These are phyloP conservation scores for Lophotis ruficrista DNA, from an alignment of 2,113 vertebrate species.

Conservation along the genomic window DNA sequence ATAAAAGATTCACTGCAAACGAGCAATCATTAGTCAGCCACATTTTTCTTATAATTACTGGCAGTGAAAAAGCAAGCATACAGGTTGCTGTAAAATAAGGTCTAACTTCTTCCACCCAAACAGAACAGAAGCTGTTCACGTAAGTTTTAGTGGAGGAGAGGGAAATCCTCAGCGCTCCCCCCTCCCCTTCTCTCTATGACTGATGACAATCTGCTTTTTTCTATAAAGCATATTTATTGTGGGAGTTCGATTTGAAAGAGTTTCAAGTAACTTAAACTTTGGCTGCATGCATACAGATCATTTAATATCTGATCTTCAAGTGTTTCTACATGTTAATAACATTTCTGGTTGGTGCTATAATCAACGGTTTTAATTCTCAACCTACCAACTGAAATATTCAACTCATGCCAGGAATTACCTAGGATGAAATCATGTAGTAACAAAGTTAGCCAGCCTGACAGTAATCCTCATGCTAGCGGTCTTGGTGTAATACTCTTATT, in stretches of 20 bases:
- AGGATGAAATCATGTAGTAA: background rate
- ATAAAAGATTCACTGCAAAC: slow-evolving; percentile 36
- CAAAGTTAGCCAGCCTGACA: background rate
- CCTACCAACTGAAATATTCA: background rate
- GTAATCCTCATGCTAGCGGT: background rate
- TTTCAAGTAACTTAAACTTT: slow-evolving; percentile 66
- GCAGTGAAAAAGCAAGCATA: slow-evolving; percentile 51
- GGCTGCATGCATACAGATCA: slow-evolving; percentile 42
- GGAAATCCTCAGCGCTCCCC: background rate
- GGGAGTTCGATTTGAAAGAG: slow-evolving; percentile 68
- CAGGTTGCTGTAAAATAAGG: slow-evolving; percentile 47
- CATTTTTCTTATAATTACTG: slow-evolving; percentile 62
- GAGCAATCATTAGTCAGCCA: slow-evolving; percentile 67
- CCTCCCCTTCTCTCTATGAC: background rate
- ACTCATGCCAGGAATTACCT: background rate
- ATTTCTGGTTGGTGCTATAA: background rate
- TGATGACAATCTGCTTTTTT: slow-evolving; percentile 65
- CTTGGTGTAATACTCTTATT: background rate
- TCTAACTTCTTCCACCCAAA: slow-evolving; percentile 72
- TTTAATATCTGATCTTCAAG: slow-evolving; percentile 45
- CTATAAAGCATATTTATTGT: slow-evolving; percentile 67
- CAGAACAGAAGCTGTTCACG: slow-evolving; percentile 61
- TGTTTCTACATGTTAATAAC: slow-evolving; percentile 24
- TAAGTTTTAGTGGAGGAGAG: slow-evolving; percentile 44
- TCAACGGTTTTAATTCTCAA: background rate